Evolutionary conservation across 2,113 vertebrate genomes (phyloP).

Genomic region (Ploceus nigricollis): DNA sequence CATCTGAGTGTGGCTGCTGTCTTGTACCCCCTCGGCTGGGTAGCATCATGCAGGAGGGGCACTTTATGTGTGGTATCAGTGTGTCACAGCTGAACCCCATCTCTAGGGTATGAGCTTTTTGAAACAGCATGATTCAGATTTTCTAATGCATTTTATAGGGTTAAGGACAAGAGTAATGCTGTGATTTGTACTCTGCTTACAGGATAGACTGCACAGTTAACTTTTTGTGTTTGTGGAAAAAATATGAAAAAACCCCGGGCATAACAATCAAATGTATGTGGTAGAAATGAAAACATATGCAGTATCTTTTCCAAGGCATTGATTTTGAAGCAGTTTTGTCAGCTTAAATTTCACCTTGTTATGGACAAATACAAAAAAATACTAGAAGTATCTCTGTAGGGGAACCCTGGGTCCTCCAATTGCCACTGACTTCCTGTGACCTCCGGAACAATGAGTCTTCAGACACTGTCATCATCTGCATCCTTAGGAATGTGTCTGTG

Average conservation of each 20-base stretch:
- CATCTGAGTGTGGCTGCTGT: rapidly evolving
- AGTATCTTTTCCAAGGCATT: background rate
- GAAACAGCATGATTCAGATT: background rate
- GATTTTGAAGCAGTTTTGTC: background rate
- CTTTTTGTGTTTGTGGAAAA: background rate
- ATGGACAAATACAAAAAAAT: background rate
- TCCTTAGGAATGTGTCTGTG: background rate
- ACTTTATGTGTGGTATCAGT: rapidly evolving
- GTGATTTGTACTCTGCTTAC: background rate
- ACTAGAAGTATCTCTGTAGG: background rate
- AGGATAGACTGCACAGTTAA: background rate
- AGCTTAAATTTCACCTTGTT: background rate
- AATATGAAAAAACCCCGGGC: background rate
- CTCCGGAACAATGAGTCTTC: background rate
- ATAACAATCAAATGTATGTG: background rate
- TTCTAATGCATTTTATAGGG: background rate
- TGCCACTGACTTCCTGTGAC: background rate
- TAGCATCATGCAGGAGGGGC: background rate
- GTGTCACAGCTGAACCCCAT: background rate
- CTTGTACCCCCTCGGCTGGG: rapidly evolving
- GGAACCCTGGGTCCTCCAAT: background rate
- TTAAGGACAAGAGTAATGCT: background rate
- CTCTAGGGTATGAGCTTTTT: background rate
- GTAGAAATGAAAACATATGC: background rate
- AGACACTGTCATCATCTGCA: background rate